phyloP scores from a whole-genome alignment of 2,113 vertebrate genomes.

The Callorhinus ursinus region DNA sequence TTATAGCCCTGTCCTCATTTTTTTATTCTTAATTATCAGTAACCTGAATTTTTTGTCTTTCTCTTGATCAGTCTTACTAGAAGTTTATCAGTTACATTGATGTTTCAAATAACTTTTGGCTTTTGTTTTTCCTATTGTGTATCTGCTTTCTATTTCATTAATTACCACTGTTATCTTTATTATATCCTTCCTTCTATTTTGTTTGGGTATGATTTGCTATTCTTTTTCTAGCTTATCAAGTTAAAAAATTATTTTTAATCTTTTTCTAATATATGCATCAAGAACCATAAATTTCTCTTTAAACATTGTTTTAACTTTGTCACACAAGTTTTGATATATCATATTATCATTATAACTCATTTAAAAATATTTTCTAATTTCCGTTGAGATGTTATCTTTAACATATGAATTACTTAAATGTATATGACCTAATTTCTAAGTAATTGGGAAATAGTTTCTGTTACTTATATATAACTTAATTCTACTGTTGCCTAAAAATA shows the following conservation, averaged over 20 bases:
- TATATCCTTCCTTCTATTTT: background rate
- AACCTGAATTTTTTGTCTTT: background rate
- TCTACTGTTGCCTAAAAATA: background rate
- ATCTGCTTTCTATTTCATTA: background rate
- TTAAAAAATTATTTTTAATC: constrained; percentile 19
- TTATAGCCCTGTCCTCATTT: background rate
- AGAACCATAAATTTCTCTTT: background rate
- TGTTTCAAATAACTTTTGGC: background rate
- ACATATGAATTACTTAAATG: background rate
- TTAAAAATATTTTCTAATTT: background rate
- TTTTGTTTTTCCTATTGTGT: background rate
- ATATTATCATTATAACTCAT: background rate
- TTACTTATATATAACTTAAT: background rate
- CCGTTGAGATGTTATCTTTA: background rate
- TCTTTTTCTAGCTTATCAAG: background rate
- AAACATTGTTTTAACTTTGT: background rate
- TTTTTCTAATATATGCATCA: background rate
- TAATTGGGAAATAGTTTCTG: background rate
- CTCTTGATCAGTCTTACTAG: background rate
- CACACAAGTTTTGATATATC: background rate
- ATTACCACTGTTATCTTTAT: background rate
- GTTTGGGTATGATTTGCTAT: background rate
- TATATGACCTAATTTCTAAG: background rate
- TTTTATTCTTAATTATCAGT: background rate
- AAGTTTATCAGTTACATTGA: background rate